Evolutionary conservation across 2,888 invertebrate species (phyloP), one percentile per base, ranked within the genome.

Genomic region (Galeruca laticollis): DNA sequence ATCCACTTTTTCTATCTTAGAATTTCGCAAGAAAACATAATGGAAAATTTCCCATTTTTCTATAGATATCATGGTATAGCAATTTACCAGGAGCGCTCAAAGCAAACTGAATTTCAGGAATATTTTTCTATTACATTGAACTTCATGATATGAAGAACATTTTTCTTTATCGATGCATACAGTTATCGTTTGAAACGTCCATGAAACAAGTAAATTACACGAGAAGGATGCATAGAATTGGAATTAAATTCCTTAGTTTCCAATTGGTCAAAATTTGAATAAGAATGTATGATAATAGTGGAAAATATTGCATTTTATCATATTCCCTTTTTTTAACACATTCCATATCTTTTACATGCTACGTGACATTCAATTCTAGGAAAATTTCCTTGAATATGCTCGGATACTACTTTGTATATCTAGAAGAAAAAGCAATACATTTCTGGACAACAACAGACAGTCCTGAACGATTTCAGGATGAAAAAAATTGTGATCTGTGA

Each of bases 131-230:
- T 1, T 15, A 47, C 15, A 18, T 47, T 47, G 15, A 47, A 47
- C 15, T 18, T 47, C 8, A 9, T n/a, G 26, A 5, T 26, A 26
- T 26, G 6, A 26, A 26, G 26, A 3, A 26, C 40, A 6, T 40
- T n/a, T 11, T 40, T 40, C 40, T 40, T 40, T 40, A 40, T n/a
- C 40, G n/a, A 40, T 40, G 40, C 40, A 40, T 40, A 40, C n/a
- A n/a, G 13, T 40, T n/a, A 40, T 40, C n/a, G n/a, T 40, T 40
- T n/a, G 40, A n/a, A 40, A n/a, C 13, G 6, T 40, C 26, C 6
- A 26, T 26, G 6, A 26, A 26, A 26, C 26, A 40, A n/a, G 40
- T n/a, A n/a, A 40, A 40, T 40, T 5, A n/a, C 40, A 5, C n/a
- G 40, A 26, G 40, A 40, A n/a, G n/a, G 13, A 15, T n/a, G 40